Base-by-base conservation (phyloP, 2,113 vertebrate genomes). In the Clinocottus analis region DNA sequence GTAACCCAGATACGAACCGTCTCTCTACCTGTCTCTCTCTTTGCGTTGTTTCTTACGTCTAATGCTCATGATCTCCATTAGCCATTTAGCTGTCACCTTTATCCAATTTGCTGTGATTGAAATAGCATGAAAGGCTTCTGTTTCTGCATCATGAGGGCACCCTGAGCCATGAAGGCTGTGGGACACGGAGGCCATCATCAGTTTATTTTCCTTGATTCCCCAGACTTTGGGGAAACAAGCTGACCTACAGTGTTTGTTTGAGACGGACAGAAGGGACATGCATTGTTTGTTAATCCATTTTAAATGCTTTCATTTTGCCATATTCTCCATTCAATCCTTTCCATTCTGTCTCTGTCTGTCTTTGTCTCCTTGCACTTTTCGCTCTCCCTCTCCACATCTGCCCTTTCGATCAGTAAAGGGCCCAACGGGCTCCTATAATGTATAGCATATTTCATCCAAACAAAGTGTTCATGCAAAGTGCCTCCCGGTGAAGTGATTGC, bases 1-100 rank as follows among this genome's bases (percentile, higher is more conserved):
- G 91, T 91, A 94, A 92, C 91, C 93, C 89, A 94, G 87, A 92
- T 93, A 91, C 66, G 0, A 91, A 72, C 75, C 29, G 49, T 31
- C 55, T 31, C 55, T 84, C 89, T 81, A 85, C 84, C 75, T 75
- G 77, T 87, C 85, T 87, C 82, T 61, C 76, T 79, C 25, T 59
- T n/a, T 66, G 37, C 1, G 1, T 70, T 53, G 25, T 55, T 77
- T 16, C 68, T 60, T 59, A 68, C 49, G 77, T 83, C 58, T 58
- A 13, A 53, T 65, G 37, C 56, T 77, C 71, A 7, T 39, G 14
- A 58, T 67, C 63, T 72, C 64, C 23, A 11, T 62, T 60, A 64
- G 13, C 27, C 60, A 14, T 53, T 72, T 55, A 61, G 47, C 62
- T 25, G 62, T 71, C 39, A 43, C 59, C 61, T 75, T 71, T 16